Conservation (phyloP, 1,140 invertebrate species). For the Phocides pigmalion region DNA sequence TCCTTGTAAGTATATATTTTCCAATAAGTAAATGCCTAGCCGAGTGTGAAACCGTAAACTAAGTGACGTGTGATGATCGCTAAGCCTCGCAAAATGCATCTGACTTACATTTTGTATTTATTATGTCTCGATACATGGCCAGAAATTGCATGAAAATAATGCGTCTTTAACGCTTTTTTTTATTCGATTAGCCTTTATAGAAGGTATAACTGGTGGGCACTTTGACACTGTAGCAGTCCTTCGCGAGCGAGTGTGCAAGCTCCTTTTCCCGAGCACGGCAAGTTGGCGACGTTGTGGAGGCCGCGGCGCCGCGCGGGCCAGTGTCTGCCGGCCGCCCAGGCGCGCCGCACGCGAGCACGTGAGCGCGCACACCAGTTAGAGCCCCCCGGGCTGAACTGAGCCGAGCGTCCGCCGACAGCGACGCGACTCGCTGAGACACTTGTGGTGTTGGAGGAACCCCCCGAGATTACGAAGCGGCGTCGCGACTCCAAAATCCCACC, state of each 20-base stretch:
- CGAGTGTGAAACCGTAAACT: too few species aligned
- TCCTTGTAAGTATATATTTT: too few species aligned
- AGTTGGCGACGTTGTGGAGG: background rate
- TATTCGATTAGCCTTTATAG: too few species aligned
- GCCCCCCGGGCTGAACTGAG: constrained; percentile 50
- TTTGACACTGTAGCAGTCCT: background rate
- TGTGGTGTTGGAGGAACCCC: constrained; percentile 2
- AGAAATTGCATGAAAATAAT: too few species aligned
- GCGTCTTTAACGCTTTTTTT: too few species aligned
- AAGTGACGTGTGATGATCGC: too few species aligned
- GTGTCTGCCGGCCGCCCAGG: constrained; percentile 38
- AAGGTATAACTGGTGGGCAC: background rate
- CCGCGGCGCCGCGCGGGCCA: constrained; percentile 22
- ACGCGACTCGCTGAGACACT: constrained; percentile 8
- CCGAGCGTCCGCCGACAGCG: constrained; percentile 36
- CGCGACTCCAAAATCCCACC: constrained; percentile 48
- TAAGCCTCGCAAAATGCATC: too few species aligned
- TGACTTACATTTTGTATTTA: too few species aligned
- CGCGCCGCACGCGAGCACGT: constrained; percentile 38
- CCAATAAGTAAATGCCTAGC: too few species aligned
- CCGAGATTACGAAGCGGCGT: constrained; percentile 6
- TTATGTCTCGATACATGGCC: too few species aligned
- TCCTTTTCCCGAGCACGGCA: background rate
- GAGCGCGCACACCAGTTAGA: constrained; percentile 46
- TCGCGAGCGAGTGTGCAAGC: background rate